These are phyloP conservation scores for Andrena praecox DNA, from an alignment of 2,888 invertebrate genomes.

Conservation along the genomic window DNA sequence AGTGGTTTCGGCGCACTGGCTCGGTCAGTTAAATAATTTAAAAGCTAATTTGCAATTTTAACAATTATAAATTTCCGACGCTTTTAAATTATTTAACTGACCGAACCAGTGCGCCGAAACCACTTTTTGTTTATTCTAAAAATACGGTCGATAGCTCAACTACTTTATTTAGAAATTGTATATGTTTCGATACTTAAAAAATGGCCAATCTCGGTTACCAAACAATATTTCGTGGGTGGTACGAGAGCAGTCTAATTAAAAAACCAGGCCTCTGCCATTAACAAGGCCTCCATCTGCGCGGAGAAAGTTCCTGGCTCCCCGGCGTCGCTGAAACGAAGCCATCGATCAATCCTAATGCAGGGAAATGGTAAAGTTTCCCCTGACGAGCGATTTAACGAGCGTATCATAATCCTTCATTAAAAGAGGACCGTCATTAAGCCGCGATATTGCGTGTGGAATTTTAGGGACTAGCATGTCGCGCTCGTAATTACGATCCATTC, in stretches of 20 bases:
- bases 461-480: constrained; percentile 20
- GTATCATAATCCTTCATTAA: constrained; percentile 73
- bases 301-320: constrained; percentile 29
- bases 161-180: too few relatives aligned
- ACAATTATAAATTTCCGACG: too few relatives aligned
- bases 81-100: too few relatives aligned
- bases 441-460: constrained; percentile 69
- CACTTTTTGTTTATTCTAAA: too few relatives aligned
- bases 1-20: too few relatives aligned
- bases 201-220: constrained; percentile 45
- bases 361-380: constrained; percentile 66
- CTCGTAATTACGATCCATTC: constrained; percentile 43
- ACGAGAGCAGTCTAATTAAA: constrained; percentile 43
- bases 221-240: constrained; percentile 11
- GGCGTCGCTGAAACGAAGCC: constrained; percentile 1
- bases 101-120: too few relatives aligned
- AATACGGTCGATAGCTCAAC: too few relatives aligned
- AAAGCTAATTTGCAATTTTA: too few relatives aligned
- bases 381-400: constrained; percentile 76
- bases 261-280: constrained; percentile 35
- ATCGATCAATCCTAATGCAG: constrained; percentile 69
- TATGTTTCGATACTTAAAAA: constrained; percentile 1
- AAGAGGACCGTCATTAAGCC: constrained; percentile 63
- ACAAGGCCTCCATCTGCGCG: constrained; percentile 13
- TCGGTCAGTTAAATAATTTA: too few relatives aligned